These are phyloP conservation scores for Drosophila kanekoi DNA, from an alignment of 2,888 invertebrate species.

Conservation along the genomic window DNA sequence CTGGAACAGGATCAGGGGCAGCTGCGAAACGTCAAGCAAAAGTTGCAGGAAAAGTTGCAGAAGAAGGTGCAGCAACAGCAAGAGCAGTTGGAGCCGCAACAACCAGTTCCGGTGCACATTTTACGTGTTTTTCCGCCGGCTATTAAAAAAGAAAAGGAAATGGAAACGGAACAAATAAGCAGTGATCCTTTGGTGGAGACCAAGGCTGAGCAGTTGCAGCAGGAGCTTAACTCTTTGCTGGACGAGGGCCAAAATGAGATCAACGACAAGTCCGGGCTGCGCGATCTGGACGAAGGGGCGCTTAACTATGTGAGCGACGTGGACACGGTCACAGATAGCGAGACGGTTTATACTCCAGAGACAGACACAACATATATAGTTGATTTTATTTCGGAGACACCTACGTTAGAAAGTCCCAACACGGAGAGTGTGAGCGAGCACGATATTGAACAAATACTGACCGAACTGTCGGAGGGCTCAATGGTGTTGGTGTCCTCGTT, in stretches of 20 bases:
- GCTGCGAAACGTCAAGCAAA: neutral
- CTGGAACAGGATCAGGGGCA: constrained; percentile 18
- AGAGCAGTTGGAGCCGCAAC: neutral
- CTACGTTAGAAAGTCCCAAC: neutral
- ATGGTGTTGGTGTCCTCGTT: constrained; percentile 83
- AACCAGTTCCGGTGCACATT: constrained; percentile 6
- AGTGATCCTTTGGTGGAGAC: constrained; percentile 4
- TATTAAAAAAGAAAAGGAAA: constrained; percentile 56
- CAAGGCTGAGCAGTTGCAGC: constrained; percentile 50
- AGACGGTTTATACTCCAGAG: constrained; percentile 12
- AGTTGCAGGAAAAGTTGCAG: neutral
- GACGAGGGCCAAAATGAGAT: constrained; percentile 30
- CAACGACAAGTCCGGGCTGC: constrained; percentile 17
- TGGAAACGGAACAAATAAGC: constrained; percentile 51
- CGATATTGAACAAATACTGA: constrained; percentile 81
- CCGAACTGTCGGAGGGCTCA: constrained; percentile 81
- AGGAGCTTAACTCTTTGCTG: constrained; percentile 61
- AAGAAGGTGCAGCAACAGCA: constrained; percentile 28
- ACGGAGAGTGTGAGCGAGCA: constrained; percentile 54
- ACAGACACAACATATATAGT: constrained; percentile 34
- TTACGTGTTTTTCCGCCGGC: constrained; percentile 23
- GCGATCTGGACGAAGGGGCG: constrained; percentile 59
- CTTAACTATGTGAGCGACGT: constrained; percentile 48
- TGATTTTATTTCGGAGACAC: constrained; percentile 42
- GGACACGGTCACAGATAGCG: constrained; percentile 7